Evolutionary conservation across 1,140 invertebrate species (phyloP).

Genomic region (Zeugodacus cucurbitae): DNA sequence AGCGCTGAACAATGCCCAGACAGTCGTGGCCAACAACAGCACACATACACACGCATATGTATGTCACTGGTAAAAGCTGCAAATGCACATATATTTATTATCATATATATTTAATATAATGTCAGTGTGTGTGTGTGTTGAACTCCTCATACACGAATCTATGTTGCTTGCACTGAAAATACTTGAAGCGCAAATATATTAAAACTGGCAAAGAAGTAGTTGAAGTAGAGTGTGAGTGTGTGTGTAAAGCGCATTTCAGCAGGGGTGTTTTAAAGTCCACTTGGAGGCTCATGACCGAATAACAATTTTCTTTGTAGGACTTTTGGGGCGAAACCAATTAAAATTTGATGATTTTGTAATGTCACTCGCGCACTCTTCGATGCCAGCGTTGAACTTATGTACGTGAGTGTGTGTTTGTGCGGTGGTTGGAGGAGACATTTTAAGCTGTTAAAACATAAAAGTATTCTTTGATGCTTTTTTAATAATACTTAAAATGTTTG

Average conservation of each 20-base stretch:
- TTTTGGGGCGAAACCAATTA: background rate
- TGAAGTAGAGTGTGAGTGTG: background rate
- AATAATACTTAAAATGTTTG: too few relatives aligned
- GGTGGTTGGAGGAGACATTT: too few relatives aligned
- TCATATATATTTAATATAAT: background rate
- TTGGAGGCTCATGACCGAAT: slow-evolving; percentile 1
- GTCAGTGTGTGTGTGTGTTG: background rate
- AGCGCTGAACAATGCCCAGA: slow-evolving; percentile 17
- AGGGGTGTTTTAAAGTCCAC: background rate
- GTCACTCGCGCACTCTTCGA: background rate
- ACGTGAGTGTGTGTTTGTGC: too few relatives aligned
- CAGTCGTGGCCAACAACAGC: background rate
- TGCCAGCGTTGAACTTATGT: too few relatives aligned
- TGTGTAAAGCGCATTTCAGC: background rate
- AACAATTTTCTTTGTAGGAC: background rate
- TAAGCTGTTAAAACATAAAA: too few relatives aligned
- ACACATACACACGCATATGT: background rate
- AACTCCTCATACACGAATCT: too few relatives aligned
- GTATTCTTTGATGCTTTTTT: too few relatives aligned
- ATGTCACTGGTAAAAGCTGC: background rate
- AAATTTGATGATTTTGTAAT: background rate
- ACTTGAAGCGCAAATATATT: slow-evolving; percentile 18
- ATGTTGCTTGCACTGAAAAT: background rate
- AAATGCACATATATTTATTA: background rate
- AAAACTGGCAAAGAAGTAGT: background rate